Conservation (phyloP, 1,140 invertebrate genomes). For the Anastrepha obliqua region DNA sequence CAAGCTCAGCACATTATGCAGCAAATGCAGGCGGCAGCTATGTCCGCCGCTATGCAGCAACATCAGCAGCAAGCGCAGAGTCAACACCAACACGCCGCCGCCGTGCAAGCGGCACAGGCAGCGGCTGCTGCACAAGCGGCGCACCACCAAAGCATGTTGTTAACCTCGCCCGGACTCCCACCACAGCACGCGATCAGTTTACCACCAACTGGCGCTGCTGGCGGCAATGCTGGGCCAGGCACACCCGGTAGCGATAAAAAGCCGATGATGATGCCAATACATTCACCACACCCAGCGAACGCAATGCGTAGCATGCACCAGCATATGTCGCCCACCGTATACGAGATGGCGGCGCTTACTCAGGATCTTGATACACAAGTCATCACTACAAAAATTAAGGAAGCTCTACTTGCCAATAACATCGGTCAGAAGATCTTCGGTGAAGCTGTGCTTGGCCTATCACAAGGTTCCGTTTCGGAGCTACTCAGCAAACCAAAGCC, state of each 20-base stretch:
- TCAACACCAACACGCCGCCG: constrained; percentile 74
- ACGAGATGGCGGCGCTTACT: constrained; percentile 97
- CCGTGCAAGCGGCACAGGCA: constrained; percentile 74
- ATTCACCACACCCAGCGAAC: constrained; percentile 76
- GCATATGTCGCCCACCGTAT: constrained; percentile 90
- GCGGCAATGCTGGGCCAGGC: constrained; percentile 61
- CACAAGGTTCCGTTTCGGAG: constrained; percentile 98
- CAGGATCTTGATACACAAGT: constrained; percentile 97
- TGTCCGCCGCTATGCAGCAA: constrained; percentile 76
- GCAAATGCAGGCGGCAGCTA: constrained; percentile 77
- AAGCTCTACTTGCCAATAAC: constrained; percentile 96
- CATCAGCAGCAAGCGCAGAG: constrained; percentile 78
- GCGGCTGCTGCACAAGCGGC: constrained; percentile 69
- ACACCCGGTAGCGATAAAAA: constrained; percentile 77
- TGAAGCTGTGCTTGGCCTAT: constrained; percentile 95
- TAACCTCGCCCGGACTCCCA: constrained; percentile 80
- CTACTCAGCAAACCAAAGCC: constrained; percentile 98
- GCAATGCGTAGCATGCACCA: constrained; percentile 82
- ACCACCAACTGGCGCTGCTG: constrained; percentile 71
- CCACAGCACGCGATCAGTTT: constrained; percentile 80
- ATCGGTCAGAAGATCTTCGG: constrained; percentile 99
- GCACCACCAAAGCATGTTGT: constrained; percentile 78
- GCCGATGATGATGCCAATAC: constrained; percentile 74
- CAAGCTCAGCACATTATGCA: constrained; percentile 82
- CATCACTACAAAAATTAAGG: constrained; percentile 97